These are phyloP conservation scores for Standfussiana lucernea DNA, from an alignment of 2,888 invertebrate species.

Conservation along the genomic window DNA sequence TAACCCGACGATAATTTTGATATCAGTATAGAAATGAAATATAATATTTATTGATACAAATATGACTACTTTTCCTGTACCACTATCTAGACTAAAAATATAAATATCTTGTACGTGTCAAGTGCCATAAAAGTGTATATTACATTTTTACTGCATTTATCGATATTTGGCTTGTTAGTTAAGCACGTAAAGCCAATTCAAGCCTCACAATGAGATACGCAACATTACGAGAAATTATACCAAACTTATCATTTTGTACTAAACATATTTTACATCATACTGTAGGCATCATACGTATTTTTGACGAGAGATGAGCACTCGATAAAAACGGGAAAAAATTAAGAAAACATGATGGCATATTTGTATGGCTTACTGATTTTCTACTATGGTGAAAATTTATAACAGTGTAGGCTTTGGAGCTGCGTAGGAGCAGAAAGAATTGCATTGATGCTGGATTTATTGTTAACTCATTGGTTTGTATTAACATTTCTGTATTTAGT, in stretches of 20 bases:
- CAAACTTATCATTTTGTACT: conserved; percentile 35
- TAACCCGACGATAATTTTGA: not conserved
- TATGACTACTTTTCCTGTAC: not conserved
- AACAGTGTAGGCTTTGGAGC: not conserved
- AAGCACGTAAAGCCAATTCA: conserved; percentile 39
- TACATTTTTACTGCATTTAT: conserved; percentile 30
- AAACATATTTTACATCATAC: conserved; percentile 9
- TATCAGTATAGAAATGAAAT: not conserved
- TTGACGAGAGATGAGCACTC: not conserved
- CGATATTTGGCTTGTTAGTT: conserved; percentile 28
- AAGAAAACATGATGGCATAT: not conserved
- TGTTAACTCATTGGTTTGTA: too few species aligned
- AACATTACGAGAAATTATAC: conserved; percentile 23
- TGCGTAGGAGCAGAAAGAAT: too few species aligned
- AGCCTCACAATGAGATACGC: conserved; percentile 32
- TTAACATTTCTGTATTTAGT: too few species aligned
- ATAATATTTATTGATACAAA: too few species aligned
- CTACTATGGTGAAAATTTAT: not conserved
- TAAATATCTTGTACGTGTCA: not conserved
- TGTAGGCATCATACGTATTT: not conserved
- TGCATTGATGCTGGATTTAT: not conserved
- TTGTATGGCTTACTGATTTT: not conserved
- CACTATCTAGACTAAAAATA: conserved; percentile 16
- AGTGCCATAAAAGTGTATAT: conserved; percentile 9
- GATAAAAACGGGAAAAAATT: not conserved